These are phyloP conservation scores for Panopea generosa DNA, from an alignment of 2,888 invertebrate species.

Conservation along the genomic window DNA sequence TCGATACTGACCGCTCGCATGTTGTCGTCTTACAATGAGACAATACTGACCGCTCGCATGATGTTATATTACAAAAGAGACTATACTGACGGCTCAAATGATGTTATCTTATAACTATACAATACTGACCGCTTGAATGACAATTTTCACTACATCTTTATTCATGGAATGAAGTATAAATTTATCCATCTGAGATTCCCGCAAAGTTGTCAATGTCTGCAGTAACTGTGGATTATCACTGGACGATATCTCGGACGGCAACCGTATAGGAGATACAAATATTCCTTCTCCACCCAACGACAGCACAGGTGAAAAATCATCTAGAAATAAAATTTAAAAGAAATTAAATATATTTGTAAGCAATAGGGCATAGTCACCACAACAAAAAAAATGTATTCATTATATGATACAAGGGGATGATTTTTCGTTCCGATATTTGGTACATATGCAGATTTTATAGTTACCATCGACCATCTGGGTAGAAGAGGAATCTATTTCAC, in stretches of 20 bases:
- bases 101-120: too few relatives aligned
- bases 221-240: constrained; percentile 69
- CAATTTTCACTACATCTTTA: constrained; percentile 72
- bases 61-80: background rate
- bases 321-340: constrained; percentile 49
- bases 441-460: too few relatives aligned
- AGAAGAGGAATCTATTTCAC: too few relatives aligned
- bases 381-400: too few relatives aligned
- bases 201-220: constrained; percentile 73
- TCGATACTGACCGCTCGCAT: too few relatives aligned
- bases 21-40: too few relatives aligned
- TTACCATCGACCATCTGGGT: too few relatives aligned
- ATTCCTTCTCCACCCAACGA: constrained; percentile 69
- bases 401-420: too few relatives aligned
- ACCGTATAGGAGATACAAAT: constrained; percentile 76
- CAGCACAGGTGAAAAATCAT: constrained; percentile 78
- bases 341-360: too few relatives aligned
- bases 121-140: constrained; percentile 74
- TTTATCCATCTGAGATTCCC: constrained; percentile 73
- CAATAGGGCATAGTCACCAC: too few relatives aligned
- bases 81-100: background rate
- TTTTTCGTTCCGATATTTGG: too few relatives aligned
- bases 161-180: constrained; percentile 79
- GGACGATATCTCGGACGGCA: constrained; percentile 69
- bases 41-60: too few relatives aligned